Evolutionary conservation across 1,140 invertebrate species (phyloP), one percentile per base, ranked within the genome.

Genomic region (Sinonovacula constricta): DNA sequence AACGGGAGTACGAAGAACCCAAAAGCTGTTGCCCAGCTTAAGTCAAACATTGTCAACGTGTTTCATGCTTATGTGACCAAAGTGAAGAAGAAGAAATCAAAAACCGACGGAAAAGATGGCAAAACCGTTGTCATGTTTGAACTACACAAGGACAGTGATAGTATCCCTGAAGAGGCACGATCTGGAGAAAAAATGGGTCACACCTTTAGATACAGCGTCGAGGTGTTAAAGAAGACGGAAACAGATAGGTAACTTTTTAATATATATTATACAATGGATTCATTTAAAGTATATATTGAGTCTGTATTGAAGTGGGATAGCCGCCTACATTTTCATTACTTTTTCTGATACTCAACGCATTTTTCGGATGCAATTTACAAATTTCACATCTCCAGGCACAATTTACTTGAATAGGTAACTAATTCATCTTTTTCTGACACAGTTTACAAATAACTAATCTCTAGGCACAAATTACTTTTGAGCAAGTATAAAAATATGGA

Each of bases 71-170:
- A 66, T 4, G 34, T 76, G 1, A 65, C 15, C 10, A 54, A 18
- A 34, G 72, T 78, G 2, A 78, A 70, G 22, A 69, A 39, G 33
- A 67, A 54, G 53, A 69, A 78, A 24, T n/a, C n/a, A n/a, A 39
- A 78, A 24, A 36, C 15, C 0, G n/a, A 59, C 10, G n/a, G n/a
- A n/a, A n/a, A 30, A 15, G n/a, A 14, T 24, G 5, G 53, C 49
- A 12, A 76, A 76, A 59, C 1, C 67, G 4, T 66, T 33, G 18
- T 53, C 67, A 36, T 31, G 0, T 76, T 76, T 76, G 30, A 51
- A 34, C 45, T 76, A 14, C 72, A 76, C 36, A 53, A 66, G 3
- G 30, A 30, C 18, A 45, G 53, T 1, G 33, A 31, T 18, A 24
- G 2, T 0, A 10, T 62, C 10, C 72, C 62, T 34, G 4, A n/a